These are phyloP conservation scores for Prenolepis imparis DNA, from an alignment of 2,888 invertebrate species.

Conservation along the genomic window DNA sequence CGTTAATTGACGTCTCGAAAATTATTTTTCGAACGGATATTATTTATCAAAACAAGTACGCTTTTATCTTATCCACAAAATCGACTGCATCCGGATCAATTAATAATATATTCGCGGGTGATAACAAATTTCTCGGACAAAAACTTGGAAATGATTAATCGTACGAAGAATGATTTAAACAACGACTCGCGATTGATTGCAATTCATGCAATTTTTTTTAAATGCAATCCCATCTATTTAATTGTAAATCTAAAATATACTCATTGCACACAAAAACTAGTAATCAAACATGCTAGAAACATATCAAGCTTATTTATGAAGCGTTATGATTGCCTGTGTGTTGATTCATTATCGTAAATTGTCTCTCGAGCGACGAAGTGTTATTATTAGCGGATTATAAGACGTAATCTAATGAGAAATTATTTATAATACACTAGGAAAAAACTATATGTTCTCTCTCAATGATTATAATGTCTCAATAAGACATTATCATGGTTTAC, in stretches of 20 bases:
- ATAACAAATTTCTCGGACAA: background rate
- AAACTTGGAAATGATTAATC: background rate
- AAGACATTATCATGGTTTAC: background rate
- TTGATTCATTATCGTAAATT: slow-evolving; percentile 20
- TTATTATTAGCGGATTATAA: slow-evolving; percentile 23
- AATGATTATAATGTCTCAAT: background rate
- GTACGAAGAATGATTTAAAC: background rate
- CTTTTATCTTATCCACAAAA: slow-evolving; percentile 23
- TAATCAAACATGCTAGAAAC: slow-evolving; percentile 5
- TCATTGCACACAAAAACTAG: background rate
- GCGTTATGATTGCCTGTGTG: background rate
- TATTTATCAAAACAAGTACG: background rate
- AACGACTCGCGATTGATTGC: background rate
- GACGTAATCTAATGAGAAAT: slow-evolving; percentile 10
- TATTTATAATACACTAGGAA: slow-evolving; percentile 6
- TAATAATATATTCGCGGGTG: background rate
- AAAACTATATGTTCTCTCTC: background rate
- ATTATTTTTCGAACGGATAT: background rate
- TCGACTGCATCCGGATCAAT: background rate
- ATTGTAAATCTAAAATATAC: background rate
- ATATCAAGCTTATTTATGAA: background rate
- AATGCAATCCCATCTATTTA: background rate
- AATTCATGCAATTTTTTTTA: background rate
- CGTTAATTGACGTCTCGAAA: background rate
- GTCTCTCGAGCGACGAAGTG: slow-evolving; percentile 22